Evolutionary conservation across 2,888 invertebrate genomes (phyloP), one percentile per base, ranked within the genome.

Genomic region (Flexamia atlantica): DNA sequence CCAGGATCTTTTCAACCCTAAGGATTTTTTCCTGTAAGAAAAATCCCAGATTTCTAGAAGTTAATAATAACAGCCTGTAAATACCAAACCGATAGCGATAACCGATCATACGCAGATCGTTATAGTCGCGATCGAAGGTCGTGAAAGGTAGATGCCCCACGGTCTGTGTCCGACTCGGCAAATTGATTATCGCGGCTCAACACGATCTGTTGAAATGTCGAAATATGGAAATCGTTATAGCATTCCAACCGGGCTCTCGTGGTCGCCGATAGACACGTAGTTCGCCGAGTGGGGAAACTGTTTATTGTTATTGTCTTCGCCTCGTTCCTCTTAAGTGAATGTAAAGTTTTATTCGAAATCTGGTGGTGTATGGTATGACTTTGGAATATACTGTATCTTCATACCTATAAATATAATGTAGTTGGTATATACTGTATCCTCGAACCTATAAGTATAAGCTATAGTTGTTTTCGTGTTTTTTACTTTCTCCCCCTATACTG

Each of bases 181-280:
- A 64, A 64, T 64, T 64, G 64, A 64, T 64, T 64, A 64, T 64
- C 64, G 25, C 30, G 30, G 64, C 30, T 9, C 64, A 64, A 64
- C 64, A 64, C 64, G 64, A 64, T 64, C 64, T 64, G 64, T 30
- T 64, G 64, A 64, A 64, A 64, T 64, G 64, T 64, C 64, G 64
- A 64, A 64, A 64, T 64, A 64, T 64, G 64, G 64, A 64, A 64
- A 64, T 64, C 28, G 64, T 64, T 64, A 64, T 64, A 64, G 64
- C 64, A 64, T 64, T 64, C 64, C 64, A 30, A 64, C 14, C 64
- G n/a, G 30, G 64, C 28, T 57, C 57, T 14, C 9, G 23, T 5
- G 57, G 57, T 64, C 64, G 28, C 12, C 23, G 23, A 57, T 57
- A 23, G 64, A 64, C 64, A 64, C 64, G 30, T 64, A 28, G 64